Evolutionary conservation across 2,888 invertebrate genomes (phyloP).

Genomic region (Campopleginae sp.): DNA sequence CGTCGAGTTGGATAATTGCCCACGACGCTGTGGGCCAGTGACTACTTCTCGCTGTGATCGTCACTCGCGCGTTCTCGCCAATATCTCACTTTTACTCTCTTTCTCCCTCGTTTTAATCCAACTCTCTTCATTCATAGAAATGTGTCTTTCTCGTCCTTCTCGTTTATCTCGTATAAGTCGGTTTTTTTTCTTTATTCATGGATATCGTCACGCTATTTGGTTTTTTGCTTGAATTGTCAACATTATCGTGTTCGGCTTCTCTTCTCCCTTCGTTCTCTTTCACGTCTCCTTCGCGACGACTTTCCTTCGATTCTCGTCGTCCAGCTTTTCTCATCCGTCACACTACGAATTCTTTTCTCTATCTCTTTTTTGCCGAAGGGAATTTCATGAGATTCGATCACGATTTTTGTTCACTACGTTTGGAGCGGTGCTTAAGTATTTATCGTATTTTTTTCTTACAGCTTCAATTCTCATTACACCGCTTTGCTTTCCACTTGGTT

Average conservation of each 20-base stretch:
- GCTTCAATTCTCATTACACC: conserved; percentile 68
- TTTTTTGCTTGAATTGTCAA: conserved; percentile 40
- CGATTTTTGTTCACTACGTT: conserved; percentile 23
- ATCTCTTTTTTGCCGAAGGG: neutral
- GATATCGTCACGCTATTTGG: conserved; percentile 67
- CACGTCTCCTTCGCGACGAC: neutral
- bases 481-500: conserved; percentile 53
- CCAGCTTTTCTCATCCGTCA: conserved; percentile 7
- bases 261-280: neutral
- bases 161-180: conserved; percentile 62
- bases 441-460: conserved; percentile 66
- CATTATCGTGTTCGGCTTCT: conserved; percentile 36
- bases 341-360: neutral
- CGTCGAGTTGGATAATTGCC: conserved; percentile 65
- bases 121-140: conserved; percentile 29
- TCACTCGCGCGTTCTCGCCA: conserved; percentile 69
- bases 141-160: conserved; percentile 29
- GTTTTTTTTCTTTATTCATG: conserved; percentile 68
- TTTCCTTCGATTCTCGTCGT: conserved; percentile 31
- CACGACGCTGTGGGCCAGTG: conserved; percentile 77
- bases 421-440: conserved; percentile 60
- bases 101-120: conserved; percentile 30
- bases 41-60: conserved; percentile 76
- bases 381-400: conserved; percentile 26
- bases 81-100: conserved; percentile 31